Conservation (phyloP, 2,797 vertebrate genomes). For the Gymnocypris eckloni region DNA sequence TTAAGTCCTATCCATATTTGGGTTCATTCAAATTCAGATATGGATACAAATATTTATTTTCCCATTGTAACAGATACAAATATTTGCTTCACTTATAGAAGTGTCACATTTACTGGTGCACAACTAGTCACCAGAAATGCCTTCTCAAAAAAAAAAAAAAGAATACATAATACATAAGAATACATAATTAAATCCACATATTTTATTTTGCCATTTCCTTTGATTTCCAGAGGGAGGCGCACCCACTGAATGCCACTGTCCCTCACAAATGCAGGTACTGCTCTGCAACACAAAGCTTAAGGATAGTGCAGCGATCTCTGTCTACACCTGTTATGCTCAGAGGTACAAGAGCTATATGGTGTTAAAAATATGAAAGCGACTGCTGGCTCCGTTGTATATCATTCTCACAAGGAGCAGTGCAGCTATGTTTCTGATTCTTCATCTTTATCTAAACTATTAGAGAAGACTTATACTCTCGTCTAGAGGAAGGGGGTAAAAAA, state of each 20-base stretch:
- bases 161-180: too few relatives aligned
- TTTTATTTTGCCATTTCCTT: not conserved
- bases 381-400: conserved; percentile 53
- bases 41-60: not conserved
- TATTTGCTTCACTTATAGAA: not conserved
- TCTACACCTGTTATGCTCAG: not conserved
- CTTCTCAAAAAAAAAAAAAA: not conserved
- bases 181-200: too few relatives aligned
- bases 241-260: not conserved
- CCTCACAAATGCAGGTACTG: not conserved
- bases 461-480: conserved; percentile 83
- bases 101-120: not conserved
- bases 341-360: not conserved
- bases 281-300: not conserved
- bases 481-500: conserved; percentile 76
- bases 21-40: not conserved
- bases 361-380: conserved; percentile 48
- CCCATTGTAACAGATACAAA: not conserved
- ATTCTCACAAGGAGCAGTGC: conserved; percentile 50
- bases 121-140: not conserved
- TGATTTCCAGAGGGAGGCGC: not conserved
- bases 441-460: conserved; percentile 81
- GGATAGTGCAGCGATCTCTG: not conserved
- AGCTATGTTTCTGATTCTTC: conserved; percentile 67
- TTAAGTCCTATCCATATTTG: too few relatives aligned